These are phyloP conservation scores for Caenorhabditis sinica DNA, from an alignment of 2,888 invertebrate genomes.

Conservation along the genomic window DNA sequence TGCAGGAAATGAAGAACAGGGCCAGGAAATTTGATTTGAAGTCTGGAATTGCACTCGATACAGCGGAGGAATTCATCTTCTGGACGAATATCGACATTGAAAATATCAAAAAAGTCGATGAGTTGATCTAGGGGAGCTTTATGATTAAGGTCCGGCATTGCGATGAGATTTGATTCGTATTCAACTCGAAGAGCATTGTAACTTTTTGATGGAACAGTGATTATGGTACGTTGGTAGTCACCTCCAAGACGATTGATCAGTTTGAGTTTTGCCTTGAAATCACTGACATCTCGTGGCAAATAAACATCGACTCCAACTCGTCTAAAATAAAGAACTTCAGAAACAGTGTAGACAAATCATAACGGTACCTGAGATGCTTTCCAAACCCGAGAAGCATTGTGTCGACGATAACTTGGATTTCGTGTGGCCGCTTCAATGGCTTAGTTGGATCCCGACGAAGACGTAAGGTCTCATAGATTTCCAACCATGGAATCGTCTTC, in stretches of 20 bases:
- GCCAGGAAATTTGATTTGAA: constrained; percentile 51
- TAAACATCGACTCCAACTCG: constrained; percentile 55
- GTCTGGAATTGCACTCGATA: constrained; percentile 54
- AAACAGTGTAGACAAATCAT: not conserved
- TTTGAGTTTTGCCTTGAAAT: constrained; percentile 42
- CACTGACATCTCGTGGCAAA: constrained; percentile 32
- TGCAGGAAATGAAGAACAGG: constrained; percentile 61
- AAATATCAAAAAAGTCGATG: constrained; percentile 33
- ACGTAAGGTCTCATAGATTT: constrained; percentile 48
- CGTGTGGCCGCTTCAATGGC: constrained; percentile 40
- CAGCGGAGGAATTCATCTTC: constrained; percentile 48
- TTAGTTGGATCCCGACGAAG: constrained; percentile 22
- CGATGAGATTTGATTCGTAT: constrained; percentile 1
- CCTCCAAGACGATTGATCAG: constrained; percentile 35
- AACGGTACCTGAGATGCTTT: constrained; percentile 68
- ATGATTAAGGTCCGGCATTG: constrained; percentile 32
- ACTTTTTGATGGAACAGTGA: constrained; percentile 60
- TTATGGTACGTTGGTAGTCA: constrained; percentile 27
- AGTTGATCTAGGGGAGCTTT: constrained; percentile 49
- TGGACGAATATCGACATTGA: constrained; percentile 47
- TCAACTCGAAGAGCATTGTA: constrained; percentile 17
- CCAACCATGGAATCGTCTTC: constrained; percentile 43
- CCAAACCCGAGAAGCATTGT: constrained; percentile 73
- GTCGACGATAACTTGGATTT: constrained; percentile 68
- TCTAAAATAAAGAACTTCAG: constrained; percentile 17